Conservation (phyloP, 2,888 invertebrate genomes). For the Proisotoma minuta region DNA sequence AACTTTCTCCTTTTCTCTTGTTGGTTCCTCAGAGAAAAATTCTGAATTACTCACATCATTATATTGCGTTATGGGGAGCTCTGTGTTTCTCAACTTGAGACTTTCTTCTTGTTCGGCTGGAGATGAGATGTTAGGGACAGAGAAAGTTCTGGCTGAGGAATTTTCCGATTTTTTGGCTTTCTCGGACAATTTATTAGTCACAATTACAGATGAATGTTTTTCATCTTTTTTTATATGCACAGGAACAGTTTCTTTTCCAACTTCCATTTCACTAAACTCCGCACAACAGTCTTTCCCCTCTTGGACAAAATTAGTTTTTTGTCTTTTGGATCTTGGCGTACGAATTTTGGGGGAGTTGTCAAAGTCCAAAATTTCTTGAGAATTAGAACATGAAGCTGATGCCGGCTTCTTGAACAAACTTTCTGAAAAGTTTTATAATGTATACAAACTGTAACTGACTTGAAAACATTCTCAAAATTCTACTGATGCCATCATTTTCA, state of each 20-base stretch:
- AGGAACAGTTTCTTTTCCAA: conserved; percentile 16
- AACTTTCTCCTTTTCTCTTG: not conserved
- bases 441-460: too few relatives aligned
- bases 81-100: too few relatives aligned
- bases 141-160: not conserved
- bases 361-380: conserved; percentile 32
- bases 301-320: too few relatives aligned
- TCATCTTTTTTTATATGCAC: not conserved
- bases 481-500: too few relatives aligned
- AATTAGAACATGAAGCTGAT: too few relatives aligned
- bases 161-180: not conserved
- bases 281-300: too few relatives aligned
- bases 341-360: conserved; percentile 34
- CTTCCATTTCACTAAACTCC: conserved; percentile 28
- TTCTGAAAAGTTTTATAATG: too few relatives aligned
- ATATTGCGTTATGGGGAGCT: not conserved
- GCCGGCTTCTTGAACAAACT: too few relatives aligned
- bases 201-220: not conserved
- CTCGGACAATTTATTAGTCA: conserved; percentile 1
- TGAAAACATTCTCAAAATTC: too few relatives aligned
- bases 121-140: too few relatives aligned
- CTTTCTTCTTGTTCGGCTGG: too few relatives aligned
- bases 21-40: not conserved
- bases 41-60: not conserved
- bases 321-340: conserved; percentile 12